Base-by-base conservation (phyloP, 2,113 vertebrate genomes). In the Nestor notabilis region DNA sequence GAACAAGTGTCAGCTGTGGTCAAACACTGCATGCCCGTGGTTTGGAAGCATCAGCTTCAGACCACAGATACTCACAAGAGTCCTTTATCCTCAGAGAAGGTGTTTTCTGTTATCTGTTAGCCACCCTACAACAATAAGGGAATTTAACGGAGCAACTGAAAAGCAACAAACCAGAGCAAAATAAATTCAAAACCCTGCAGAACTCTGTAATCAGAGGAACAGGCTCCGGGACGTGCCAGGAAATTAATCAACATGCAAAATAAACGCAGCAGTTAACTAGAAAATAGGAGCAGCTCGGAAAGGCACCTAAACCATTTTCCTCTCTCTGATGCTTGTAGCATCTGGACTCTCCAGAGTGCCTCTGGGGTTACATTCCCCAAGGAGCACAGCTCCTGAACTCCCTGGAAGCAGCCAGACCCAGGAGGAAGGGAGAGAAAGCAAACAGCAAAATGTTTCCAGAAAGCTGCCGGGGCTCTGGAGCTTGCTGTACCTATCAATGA, bases 391-490 rank as follows among this genome's bases (percentile, higher is more conserved):
- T 89, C 83, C 74, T 52, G 83, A 37, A 65, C 63, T 50, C 52
- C 0, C 72, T 39, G 47, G 2, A 58, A 78, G 83, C 82, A 69
- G 75, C 47, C 78, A 69, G 78, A 75, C 43, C 44, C 66, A 29
- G 89, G 44, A 71, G 93, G 55, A 79, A 75, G 25, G 41, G 24
- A 91, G n/a, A 29, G 47, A 93, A 91, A 87, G 70, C 90, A 92
- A 96, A 96, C 33, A 90, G 63, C 47, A 91, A 39, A 90, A 55
- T 33, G 70, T n/a, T 95, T 85, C 92, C 92, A 93, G 85, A 83
- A 65, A 91, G 80, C 82, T 84, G 87, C 89, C 76, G 33, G 75
- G 35, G 89, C 65, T 91, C 83, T 70, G 80, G 71, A 63, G 55
- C 35, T 64, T 41, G 49, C 81, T 85, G 47, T 2, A 80, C 63